Evolutionary conservation across 2,888 invertebrate genomes (phyloP).

Genomic region (Drepana falcataria): DNA sequence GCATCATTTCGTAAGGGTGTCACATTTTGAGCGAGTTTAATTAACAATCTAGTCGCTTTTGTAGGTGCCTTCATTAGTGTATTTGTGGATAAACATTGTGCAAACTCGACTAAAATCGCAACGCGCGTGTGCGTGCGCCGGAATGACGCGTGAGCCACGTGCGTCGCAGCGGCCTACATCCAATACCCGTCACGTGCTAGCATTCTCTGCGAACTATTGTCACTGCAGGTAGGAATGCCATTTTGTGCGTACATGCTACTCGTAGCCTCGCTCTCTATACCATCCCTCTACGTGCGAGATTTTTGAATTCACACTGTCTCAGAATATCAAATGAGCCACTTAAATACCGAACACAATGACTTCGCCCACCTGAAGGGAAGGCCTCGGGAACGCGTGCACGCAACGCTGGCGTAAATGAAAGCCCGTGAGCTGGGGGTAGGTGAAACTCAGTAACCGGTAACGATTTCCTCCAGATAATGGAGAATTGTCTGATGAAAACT

Average conservation of each 20-base stretch:
- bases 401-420: conserved; percentile 72
- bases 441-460: conserved; percentile 67
- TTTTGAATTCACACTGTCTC: conserved; percentile 74
- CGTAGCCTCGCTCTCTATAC: conserved; percentile 54
- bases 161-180: conserved; percentile 15
- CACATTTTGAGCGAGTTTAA: conserved; percentile 79
- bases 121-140: conserved; percentile 49
- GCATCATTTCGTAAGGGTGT: conserved; percentile 76
- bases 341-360: conserved; percentile 74
- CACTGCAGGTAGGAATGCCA: conserved; percentile 28
- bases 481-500: conserved; percentile 75
- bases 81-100: conserved; percentile 77
- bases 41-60: conserved; percentile 79
- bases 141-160: conserved; percentile 19
- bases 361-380: conserved; percentile 74
- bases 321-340: conserved; percentile 78
- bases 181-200: conserved; percentile 38
- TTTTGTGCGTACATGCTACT: conserved; percentile 25
- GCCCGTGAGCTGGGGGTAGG: conserved; percentile 63
- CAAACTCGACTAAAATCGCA: conserved; percentile 52
- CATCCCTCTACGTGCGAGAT: conserved; percentile 60
- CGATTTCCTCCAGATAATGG: conserved; percentile 77
- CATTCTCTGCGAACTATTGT: conserved; percentile 32
- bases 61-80: conserved; percentile 78
- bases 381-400: conserved; percentile 72